These are phyloP conservation scores for Cephonodes hylas DNA, from an alignment of 2,888 invertebrate species.

Conservation along the genomic window DNA sequence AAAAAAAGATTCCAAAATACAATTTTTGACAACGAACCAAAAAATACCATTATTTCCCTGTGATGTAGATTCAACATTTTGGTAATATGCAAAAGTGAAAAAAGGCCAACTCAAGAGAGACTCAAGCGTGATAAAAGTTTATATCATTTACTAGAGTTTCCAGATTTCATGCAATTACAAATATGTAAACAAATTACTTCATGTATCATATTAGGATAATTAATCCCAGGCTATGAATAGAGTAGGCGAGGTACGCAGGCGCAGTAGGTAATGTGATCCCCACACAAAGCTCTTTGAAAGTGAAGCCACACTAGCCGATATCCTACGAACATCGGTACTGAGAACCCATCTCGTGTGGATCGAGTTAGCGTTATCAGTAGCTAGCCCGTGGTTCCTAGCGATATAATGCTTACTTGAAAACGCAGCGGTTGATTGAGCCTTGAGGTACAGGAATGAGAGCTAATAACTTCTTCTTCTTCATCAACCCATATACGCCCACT, in stretches of 20 bases:
- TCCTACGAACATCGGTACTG: neutral
- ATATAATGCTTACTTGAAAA: neutral
- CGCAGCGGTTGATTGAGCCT: neutral
- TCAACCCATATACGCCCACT: too few species aligned
- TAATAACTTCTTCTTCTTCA: too few species aligned
- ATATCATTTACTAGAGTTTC: too few species aligned
- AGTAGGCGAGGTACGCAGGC: constrained; percentile 22
- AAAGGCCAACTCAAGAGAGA: too few species aligned
- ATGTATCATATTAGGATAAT: neutral
- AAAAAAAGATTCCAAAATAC: too few species aligned
- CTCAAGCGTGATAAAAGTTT: too few species aligned
- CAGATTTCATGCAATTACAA: too few species aligned
- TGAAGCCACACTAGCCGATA: constrained; percentile 10
- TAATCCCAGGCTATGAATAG: constrained; percentile 31
- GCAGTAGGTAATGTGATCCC: constrained; percentile 39
- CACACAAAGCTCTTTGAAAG: constrained; percentile 31
- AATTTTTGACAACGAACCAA: too few species aligned
- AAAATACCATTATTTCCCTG: too few species aligned
- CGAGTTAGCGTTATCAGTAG: neutral
- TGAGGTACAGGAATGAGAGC: neutral
- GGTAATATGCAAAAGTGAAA: too few species aligned
- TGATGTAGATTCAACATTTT: too few species aligned
- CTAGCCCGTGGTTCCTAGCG: neutral
- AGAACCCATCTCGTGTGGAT: neutral
- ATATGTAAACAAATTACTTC: neutral